phyloP scores from a whole-genome alignment of 2,888 invertebrate genomes.

The Dromius quadrimaculatus region DNA sequence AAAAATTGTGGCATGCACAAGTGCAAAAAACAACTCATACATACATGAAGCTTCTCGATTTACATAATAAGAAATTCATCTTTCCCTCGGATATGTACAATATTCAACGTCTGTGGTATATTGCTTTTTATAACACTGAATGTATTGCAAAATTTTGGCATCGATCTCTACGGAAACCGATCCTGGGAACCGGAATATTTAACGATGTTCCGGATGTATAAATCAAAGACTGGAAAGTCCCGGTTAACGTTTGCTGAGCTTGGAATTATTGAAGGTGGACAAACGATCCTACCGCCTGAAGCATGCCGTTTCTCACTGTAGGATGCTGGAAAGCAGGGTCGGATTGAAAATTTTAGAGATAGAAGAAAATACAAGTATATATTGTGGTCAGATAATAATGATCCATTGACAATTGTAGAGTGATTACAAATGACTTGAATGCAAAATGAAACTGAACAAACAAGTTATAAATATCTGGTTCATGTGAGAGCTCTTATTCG shows the following conservation, averaged over 20 bases:
- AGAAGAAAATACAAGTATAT: no score
- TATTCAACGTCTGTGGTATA: not conserved
- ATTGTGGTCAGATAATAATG: not conserved
- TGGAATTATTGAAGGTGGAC: conserved; percentile 52
- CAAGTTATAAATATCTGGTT: no score
- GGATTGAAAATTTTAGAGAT: no score
- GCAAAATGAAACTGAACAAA: no score
- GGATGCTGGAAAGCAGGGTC: no score
- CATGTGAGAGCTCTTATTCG: no score
- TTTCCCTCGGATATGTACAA: no score
- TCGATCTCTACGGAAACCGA: conserved; percentile 61
- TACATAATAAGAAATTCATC: no score
- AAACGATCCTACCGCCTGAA: conserved; percentile 40
- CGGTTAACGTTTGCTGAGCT: conserved; percentile 63
- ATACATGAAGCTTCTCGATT: no score
- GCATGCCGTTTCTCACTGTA: conserved; percentile 39
- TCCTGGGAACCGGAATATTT: conserved; percentile 63
- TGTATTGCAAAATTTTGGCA: conserved; percentile 54
- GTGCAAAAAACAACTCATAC: no score
- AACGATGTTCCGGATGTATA: conserved; percentile 62
- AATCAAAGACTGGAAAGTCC: conserved; percentile 62
- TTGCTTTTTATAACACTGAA: conserved; percentile 39
- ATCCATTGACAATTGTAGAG: not conserved
- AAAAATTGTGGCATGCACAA: no score
- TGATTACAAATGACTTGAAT: no score